These are phyloP conservation scores for Urophycis tenuis DNA, from an alignment of 2,797 vertebrate species.

Conservation along the genomic window DNA sequence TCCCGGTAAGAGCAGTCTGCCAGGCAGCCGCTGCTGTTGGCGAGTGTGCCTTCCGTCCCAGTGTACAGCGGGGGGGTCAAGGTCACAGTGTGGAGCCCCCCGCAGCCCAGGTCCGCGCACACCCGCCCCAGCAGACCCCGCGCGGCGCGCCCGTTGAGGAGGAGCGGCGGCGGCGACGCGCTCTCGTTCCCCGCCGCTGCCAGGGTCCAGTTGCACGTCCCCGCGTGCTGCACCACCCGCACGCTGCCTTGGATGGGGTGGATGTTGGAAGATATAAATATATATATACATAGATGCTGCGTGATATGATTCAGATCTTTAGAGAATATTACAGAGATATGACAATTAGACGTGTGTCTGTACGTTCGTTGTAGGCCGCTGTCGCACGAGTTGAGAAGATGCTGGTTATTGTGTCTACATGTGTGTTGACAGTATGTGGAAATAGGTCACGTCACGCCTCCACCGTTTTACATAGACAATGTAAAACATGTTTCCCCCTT, in stretches of 20 bases:
- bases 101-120: slow-evolving; percentile 50
- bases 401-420: too few species aligned
- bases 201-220: slow-evolving; percentile 44
- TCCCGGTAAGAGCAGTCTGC: slow-evolving; percentile 32
- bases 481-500: too few species aligned
- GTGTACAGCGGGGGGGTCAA: slow-evolving; percentile 18
- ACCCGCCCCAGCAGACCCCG: slow-evolving; percentile 33
- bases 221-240: neutral
- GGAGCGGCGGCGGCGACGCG: too few species aligned
- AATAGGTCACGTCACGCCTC: too few species aligned
- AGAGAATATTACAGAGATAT: neutral
- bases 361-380: neutral
- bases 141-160: too few species aligned
- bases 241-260: slow-evolving; percentile 33
- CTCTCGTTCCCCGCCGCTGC: slow-evolving; percentile 24
- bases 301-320: neutral
- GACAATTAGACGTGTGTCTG: neutral
- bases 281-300: neutral
- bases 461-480: too few species aligned
- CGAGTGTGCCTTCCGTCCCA: neutral
- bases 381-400: neutral
- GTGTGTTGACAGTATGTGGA: too few species aligned
- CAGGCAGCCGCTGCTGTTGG: slow-evolving; percentile 34
- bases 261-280: neutral
- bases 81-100: slow-evolving; percentile 8